These are phyloP conservation scores for Zoroaster sp. DNA, from an alignment of 53 echinoderm and acorn worm genomes.

Conservation along the genomic window DNA sequence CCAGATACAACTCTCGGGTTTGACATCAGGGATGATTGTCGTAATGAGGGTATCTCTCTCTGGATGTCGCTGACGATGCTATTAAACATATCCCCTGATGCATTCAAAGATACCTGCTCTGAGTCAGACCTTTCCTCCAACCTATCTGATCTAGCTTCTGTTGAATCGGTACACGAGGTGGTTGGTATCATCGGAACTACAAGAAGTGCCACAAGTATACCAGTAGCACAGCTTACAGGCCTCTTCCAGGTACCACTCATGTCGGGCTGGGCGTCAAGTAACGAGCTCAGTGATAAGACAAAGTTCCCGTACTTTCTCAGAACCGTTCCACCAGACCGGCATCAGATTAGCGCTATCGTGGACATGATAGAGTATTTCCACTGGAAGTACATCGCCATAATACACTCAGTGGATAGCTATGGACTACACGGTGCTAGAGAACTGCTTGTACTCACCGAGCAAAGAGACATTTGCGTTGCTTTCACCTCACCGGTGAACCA, in stretches of 20 bases:
- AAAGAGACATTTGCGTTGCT: conserved; percentile 40
- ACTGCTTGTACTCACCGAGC: conserved; percentile 32
- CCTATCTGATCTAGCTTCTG: background rate
- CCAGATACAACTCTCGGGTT: conserved; percentile 81
- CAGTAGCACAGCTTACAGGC: conserved; percentile 32
- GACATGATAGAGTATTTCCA: conserved; percentile 40
- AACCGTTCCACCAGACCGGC: conserved; percentile 54
- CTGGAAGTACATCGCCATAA: conserved; percentile 50
- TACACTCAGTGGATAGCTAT: conserved; percentile 53
- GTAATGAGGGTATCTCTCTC: conserved; percentile 67
- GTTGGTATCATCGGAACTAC: conserved; percentile 53
- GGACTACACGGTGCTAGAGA: conserved; percentile 55
- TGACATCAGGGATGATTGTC: conserved; percentile 87
- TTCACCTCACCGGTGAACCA: conserved; percentile 29
- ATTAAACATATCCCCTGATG: conserved; percentile 5
- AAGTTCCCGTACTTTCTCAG: conserved; percentile 54
- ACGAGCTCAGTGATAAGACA: conserved; percentile 53
- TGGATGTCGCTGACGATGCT: conserved; percentile 57
- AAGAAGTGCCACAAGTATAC: conserved; percentile 51
- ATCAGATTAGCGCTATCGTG: conserved; percentile 53
- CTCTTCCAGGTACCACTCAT: conserved; percentile 48
- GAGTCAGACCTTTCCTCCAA: background rate
- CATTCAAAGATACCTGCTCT: conserved; percentile 3
- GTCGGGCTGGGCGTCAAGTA: conserved; percentile 56
- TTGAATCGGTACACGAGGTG: background rate